Evolutionary conservation across 2,797 vertebrate genomes (phyloP), one percentile per base, ranked within the genome.

Genomic region (Acanthurus leucopareius): DNA sequence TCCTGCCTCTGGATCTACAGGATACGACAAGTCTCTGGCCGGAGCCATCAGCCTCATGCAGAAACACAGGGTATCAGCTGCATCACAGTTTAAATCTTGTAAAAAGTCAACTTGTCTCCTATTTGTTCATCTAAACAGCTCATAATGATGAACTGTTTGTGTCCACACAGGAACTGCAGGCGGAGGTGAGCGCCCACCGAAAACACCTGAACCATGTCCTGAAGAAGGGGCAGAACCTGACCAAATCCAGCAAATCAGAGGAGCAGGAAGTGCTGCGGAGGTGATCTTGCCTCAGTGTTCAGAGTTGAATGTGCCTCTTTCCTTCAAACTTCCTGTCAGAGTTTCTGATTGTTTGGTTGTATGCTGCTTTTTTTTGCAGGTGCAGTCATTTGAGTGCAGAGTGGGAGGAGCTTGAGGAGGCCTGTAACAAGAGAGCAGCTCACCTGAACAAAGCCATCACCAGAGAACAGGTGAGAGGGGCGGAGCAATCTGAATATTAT

Each of bases 11-110:
- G 90, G 84, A 58, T 94, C 95, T 0, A 89, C 88, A 4, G 89
- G 90, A 67, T 94, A 76, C 0, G 89, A 95, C 75, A 95, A 92
- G 69, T 94, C 95, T 53, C 88, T 96, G 86, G 91, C 91, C 9
- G 92, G 86, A 47, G 94, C 95, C 66, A 91, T 93, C 90, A 95
- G 86, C 80, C 94, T 97, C 51, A 51, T 94, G 84, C 93, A 93
- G 78, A 97, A 97, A 77, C 96, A 97, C 80, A 96, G 96, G 97
- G 97, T 97, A 90, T 51, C 22, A 1, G 5, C 51, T 59, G 40
- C 51, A 13, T 32, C 25, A 38, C 59, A 56, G 13, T 25, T 61
- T 2, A 32, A n/a, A 15, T 14, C 1, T 6, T 48, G 0, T 16
- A 5, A 10, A 51, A n/a, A 17, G n/a, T 16, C 9, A 15, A 40